Conservation (phyloP, 1,140 invertebrate species). For the Drosophila yakuba region DNA sequence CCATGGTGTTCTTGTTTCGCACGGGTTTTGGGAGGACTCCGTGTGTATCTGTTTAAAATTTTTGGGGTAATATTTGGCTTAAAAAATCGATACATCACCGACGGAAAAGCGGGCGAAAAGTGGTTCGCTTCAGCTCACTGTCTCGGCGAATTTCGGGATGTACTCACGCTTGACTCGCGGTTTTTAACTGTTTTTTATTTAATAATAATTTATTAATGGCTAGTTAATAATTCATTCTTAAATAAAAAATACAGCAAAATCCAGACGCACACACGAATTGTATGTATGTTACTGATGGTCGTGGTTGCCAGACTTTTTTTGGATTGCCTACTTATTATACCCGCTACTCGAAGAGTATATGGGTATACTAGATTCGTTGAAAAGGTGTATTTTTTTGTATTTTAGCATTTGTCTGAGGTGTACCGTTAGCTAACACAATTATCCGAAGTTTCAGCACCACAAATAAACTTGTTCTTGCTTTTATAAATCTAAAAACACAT, state of each 20-base stretch:
- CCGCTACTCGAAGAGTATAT: too few relatives aligned
- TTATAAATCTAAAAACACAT: too few relatives aligned
- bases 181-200: conserved; percentile 84
- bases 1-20: conserved; percentile 43
- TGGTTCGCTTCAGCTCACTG: neutral
- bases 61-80: conserved; percentile 19
- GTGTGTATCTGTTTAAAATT: conserved; percentile 61
- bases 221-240: conserved; percentile 84
- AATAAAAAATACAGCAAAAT: conserved; percentile 85
- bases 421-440: too few relatives aligned
- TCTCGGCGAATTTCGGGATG: neutral
- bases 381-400: too few relatives aligned
- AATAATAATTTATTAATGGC: conserved; percentile 84
- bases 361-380: too few relatives aligned
- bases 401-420: too few relatives aligned
- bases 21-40: conserved; percentile 15
- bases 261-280: conserved; percentile 66
- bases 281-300: conserved; percentile 43
- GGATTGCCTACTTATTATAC: conserved; percentile 23
- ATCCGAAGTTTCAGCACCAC: too few relatives aligned
- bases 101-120: neutral
- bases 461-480: too few relatives aligned
- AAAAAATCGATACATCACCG: conserved; percentile 65
- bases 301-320: conserved; percentile 30
- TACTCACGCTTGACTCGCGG: conserved; percentile 60